Evolutionary conservation across 2,888 invertebrate genomes (phyloP), one percentile per base, ranked within the genome.

Genomic region (Celastrina argiolus): DNA sequence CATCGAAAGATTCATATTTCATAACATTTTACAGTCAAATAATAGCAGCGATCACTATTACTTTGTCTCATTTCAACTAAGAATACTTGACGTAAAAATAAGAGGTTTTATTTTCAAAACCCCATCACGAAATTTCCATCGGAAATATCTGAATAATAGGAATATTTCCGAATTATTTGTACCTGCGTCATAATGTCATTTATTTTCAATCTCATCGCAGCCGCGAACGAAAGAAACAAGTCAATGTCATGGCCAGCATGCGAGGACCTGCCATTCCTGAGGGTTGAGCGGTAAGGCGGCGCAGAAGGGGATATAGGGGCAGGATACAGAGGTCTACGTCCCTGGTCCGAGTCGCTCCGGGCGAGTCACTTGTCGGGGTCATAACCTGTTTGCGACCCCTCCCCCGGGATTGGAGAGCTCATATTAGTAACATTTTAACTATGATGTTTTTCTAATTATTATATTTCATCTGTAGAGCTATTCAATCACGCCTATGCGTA

Each of bases 381-480:
- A 90, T 88, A 90, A 89, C 90, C 90, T 90, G 90, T 89, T 89
- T 88, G 88, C 87, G 90, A 89, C 90, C 90, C 89, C 86, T 87
- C 88, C 84, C 87, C 77, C 80, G 85, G 85, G 85, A 84, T 81
- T 82, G 80, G 81, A 76, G 78, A 78, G 77, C 80, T 81, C 79
- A 78, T 82, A 86, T 86, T 85, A 85, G 83, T 79, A 85, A 80
- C 87, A 84, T 86, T 88, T 86, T 81, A 76, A 72, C 72, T 65
- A 65, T 58, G 65, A 65, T 59, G 22, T 59, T 36, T 61, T 39
- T 65, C 34, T 56, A 10, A 64, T 42, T 31, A 42, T 65, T 14
- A 16, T 51, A 26, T 22, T 26, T 51, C 22, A 51, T 51, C 1
- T 26, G 4, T 51, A 16, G 12, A 12, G 12, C 22, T 22, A 12